These are phyloP conservation scores for Aporophyla nigra DNA, from an alignment of 2,888 invertebrate species.

Conservation along the genomic window DNA sequence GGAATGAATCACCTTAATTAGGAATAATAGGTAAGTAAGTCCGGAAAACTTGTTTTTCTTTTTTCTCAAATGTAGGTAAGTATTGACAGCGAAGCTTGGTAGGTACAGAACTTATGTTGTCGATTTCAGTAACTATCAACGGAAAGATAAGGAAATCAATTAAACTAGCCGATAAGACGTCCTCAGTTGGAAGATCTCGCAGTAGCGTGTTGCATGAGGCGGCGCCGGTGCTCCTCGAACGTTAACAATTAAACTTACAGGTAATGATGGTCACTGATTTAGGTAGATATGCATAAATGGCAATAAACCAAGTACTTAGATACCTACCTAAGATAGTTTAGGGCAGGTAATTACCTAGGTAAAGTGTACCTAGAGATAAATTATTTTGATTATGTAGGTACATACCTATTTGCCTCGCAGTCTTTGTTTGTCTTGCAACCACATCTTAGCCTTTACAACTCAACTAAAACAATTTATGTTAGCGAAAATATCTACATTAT, in stretches of 20 bases:
- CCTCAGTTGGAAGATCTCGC: neutral
- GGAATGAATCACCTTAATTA: neutral
- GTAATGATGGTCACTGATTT: neutral
- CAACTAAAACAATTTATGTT: constrained; percentile 44
- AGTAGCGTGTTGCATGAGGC: neutral
- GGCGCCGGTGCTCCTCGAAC: neutral
- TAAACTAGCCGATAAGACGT: constrained; percentile 1
- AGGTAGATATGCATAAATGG: neutral
- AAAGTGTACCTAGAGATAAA: neutral
- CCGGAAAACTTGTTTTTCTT: neutral
- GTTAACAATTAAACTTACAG: neutral
- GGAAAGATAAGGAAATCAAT: constrained; percentile 23
- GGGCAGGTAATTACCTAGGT: neutral
- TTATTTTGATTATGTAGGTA: neutral
- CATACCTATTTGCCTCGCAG: neutral
- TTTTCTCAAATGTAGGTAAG: neutral
- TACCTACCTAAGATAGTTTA: neutral
- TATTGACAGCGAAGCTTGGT: neutral
- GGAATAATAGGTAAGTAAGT: neutral
- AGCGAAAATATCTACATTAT: constrained; percentile 47
- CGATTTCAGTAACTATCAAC: neutral
- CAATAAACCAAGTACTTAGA: neutral
- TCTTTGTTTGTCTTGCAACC: constrained; percentile 3
- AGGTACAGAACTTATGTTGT: neutral
- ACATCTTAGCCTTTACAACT: neutral